Percentiles rank a stretch among this genome's conserved stretches.
Conservation (phyloP, 2,113 vertebrate genomes). For the Stigmatopora nigra region DNA sequence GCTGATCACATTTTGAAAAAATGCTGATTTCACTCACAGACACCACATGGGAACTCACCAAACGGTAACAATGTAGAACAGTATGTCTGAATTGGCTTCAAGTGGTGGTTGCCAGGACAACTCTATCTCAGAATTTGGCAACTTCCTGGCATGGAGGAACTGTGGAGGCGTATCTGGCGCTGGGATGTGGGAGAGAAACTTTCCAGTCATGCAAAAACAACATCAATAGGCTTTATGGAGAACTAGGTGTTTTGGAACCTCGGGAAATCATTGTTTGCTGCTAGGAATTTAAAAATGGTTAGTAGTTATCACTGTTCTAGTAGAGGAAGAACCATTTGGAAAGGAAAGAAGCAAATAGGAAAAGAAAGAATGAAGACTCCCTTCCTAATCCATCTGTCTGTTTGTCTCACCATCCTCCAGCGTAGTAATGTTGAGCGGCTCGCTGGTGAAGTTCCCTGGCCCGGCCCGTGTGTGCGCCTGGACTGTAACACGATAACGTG, state of each 20-base stretch:
- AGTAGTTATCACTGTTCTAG: constrained; percentile 21
- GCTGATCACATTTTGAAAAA: background rate
- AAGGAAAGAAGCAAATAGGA: constrained; percentile 22
- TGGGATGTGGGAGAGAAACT: constrained; percentile 68
- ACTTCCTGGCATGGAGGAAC: constrained; percentile 77
- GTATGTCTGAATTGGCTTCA: constrained; percentile 89
- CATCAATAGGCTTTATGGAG: constrained; percentile 1
- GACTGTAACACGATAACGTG: constrained; percentile 62
- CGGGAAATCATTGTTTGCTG: background rate
- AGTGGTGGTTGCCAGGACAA: constrained; percentile 88
- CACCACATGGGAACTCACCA: constrained; percentile 75
- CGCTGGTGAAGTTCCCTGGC: constrained; percentile 70
- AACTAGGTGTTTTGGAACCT: constrained; percentile 10
- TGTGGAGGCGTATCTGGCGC: constrained; percentile 86
- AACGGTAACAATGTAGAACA: constrained; percentile 85
- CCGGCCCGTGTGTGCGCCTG: constrained; percentile 66
- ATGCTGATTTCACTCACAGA: background rate
- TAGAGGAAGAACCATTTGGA: constrained; percentile 31
- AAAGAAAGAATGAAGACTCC: constrained; percentile 28
- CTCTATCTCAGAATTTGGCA: constrained; percentile 84
- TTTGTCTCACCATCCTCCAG: constrained; percentile 70
- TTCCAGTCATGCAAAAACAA: constrained; percentile 24
- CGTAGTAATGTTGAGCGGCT: constrained; percentile 74
- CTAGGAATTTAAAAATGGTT: constrained; percentile 29
- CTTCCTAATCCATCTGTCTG: constrained; percentile 1